phyloP scores from a whole-genome alignment of 2,797 vertebrate genomes.

The Clarias laeviceps region DNA sequence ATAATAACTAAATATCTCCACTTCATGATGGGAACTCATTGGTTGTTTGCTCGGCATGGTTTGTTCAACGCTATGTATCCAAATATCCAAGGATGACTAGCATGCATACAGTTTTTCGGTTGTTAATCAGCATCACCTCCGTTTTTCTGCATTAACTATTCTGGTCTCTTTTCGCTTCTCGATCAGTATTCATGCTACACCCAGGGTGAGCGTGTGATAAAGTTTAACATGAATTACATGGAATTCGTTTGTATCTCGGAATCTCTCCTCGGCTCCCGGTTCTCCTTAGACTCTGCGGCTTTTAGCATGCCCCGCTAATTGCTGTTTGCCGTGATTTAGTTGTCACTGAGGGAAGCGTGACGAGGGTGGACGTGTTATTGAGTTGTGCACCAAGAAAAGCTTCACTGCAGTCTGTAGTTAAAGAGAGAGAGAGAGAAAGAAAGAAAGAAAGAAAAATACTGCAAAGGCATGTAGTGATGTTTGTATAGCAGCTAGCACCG shows the following conservation, averaged over 20 bases:
- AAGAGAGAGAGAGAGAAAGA: not conserved
- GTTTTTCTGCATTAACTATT: not conserved
- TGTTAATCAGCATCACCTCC: not conserved
- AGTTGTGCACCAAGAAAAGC: conserved; percentile 65
- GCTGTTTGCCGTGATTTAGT: conserved; percentile 76
- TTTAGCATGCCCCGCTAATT: conserved; percentile 62
- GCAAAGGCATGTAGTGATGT: conserved; percentile 8
- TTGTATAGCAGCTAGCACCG: conserved; percentile 13
- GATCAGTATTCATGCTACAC: not conserved
- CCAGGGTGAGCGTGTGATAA: not conserved
- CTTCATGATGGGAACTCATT: not conserved
- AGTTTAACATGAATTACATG: not conserved
- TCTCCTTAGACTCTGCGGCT: conserved; percentile 49
- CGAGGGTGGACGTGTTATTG: conserved; percentile 72
- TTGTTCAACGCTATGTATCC: not conserved
- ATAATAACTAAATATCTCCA: not conserved
- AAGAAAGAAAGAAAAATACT: not conserved
- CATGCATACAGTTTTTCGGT: not conserved
- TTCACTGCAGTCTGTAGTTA: conserved; percentile 31
- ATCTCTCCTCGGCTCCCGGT: not conserved
- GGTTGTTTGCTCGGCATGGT: not conserved
- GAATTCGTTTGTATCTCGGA: not conserved
- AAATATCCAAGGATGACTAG: no score
- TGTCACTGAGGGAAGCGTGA: conserved; percentile 75
- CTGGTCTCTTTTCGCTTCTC: not conserved